Base-by-base conservation (phyloP, 2,113 vertebrate species). In the Hoplias malabaricus region DNA sequence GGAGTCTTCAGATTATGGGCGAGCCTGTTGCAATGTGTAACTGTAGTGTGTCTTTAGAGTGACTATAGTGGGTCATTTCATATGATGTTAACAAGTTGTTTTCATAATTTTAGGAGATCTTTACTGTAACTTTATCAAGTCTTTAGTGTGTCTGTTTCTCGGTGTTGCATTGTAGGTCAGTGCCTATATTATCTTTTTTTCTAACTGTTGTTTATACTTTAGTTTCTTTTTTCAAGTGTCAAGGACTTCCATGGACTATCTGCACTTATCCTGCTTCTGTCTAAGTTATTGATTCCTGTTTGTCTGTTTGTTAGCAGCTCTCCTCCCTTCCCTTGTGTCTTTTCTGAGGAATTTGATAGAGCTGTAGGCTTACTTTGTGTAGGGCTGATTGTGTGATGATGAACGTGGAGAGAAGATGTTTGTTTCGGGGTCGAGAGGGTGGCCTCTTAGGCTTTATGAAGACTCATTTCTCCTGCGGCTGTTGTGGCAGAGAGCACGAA, bases 371-470 rank as follows among this genome's bases (percentile, higher is more conserved):
- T 48, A 27, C 38, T 66, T 8, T 29, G 29, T 54, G 14, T 38
- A n/a, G 21, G 61, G 29, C 42, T 19, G 27, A 38, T 61, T 56
- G 16, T 59, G 6, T 36, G 27, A 50, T 14, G 73, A 90, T 86
- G 83, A 42, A 62, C 34, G 46, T 63, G 36, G 61, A 57, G 48
- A 69, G 23, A 56, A 82, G 77, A 3, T 68, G 80, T 73, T 21
- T 72, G 0, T 54, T 69, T 40, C 48, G 14, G 38, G 56, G 59
- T n/a, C 42, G 77, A 53, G 62, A 61, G 70, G 61, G 46, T 4
- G 70, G 74, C 40, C 25, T 84, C 65, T 56, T 62, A 66, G 77
- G 80, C 63, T 69, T 73, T 43, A 73, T 82, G 77, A 82, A 53
- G 69, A 78, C 75, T 48, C 36, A 11, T 19, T 56, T 23, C 9